Conservation (phyloP, 2,888 invertebrate genomes). For the Belgica antarctica region DNA sequence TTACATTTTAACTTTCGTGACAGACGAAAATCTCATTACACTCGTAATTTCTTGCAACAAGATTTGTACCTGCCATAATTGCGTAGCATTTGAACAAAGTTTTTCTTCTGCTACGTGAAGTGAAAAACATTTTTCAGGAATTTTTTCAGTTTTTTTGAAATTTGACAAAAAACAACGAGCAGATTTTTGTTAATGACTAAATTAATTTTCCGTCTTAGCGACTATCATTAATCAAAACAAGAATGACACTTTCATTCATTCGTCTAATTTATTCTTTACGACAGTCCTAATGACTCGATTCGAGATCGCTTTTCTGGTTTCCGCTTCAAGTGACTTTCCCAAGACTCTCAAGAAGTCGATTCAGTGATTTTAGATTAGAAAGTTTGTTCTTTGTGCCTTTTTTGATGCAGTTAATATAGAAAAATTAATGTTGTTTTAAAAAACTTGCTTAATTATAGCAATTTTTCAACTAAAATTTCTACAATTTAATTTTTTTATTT, state of each 20-base stretch:
- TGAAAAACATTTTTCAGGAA: background rate
- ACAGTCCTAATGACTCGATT: slow-evolving; percentile 10
- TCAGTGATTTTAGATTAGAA: too few species aligned
- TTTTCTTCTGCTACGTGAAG: background rate
- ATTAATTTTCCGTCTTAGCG: slow-evolving; percentile 38
- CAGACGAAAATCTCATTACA: slow-evolving; percentile 16
- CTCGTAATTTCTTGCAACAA: background rate
- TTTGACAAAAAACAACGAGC: background rate
- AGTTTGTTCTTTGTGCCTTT: too few species aligned
- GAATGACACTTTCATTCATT: slow-evolving; percentile 43
- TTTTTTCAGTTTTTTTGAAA: background rate
- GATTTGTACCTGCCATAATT: slow-evolving; percentile 16
- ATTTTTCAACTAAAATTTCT: too few species aligned
- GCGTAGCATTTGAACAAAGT: background rate
- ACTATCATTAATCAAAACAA: slow-evolving; percentile 34
- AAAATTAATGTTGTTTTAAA: too few species aligned
- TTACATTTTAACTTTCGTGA: background rate
- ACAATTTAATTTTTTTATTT: too few species aligned
- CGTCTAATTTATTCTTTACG: slow-evolving; percentile 41
- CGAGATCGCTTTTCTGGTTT: slow-evolving; percentile 14
- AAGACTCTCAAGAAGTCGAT: slow-evolving; percentile 10
- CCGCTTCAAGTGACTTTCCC: slow-evolving; percentile 12
- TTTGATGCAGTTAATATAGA: too few species aligned
- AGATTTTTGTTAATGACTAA: slow-evolving; percentile 42
- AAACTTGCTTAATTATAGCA: too few species aligned